Conservation (phyloP, 2,797 vertebrate genomes). For the Ficedula albicollis region DNA sequence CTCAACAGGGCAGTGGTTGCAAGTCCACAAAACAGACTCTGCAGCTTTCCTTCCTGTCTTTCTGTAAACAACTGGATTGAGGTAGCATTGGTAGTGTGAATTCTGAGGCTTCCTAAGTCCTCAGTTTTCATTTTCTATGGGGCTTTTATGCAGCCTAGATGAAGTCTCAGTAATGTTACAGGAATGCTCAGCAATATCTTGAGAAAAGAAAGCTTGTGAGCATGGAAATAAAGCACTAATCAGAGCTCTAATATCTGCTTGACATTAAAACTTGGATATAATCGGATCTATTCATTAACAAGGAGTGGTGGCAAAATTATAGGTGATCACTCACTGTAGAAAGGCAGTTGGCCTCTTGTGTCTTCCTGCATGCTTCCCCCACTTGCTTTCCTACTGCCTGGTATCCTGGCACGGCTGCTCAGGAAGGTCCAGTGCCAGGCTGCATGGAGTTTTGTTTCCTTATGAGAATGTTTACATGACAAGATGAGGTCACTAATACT, state of each 20-base stretch:
- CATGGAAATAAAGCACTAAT: neutral
- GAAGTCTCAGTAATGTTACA: neutral
- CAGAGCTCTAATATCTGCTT: neutral
- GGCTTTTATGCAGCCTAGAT: neutral
- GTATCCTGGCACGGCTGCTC: neutral
- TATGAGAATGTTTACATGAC: neutral
- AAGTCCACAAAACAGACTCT: neutral
- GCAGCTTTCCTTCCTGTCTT: neutral
- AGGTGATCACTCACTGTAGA: neutral
- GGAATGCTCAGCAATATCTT: neutral
- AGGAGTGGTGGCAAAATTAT: neutral
- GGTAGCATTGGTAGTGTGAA: neutral
- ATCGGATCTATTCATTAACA: neutral
- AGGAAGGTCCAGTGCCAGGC: neutral
- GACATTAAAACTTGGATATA: neutral
- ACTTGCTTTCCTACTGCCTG: neutral
- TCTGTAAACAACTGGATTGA: neutral
- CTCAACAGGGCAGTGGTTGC: neutral
- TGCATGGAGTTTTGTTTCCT: neutral
- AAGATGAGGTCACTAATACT: neutral
- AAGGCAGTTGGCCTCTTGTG: fast-evolving
- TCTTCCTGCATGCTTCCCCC: neutral
- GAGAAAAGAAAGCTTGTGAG: neutral
- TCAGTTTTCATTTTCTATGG: neutral
- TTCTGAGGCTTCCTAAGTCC: neutral